Evolutionary conservation across 2,888 invertebrate genomes (phyloP), one percentile per base, ranked within the genome.

Genomic region (Endotricha flammealis): DNA sequence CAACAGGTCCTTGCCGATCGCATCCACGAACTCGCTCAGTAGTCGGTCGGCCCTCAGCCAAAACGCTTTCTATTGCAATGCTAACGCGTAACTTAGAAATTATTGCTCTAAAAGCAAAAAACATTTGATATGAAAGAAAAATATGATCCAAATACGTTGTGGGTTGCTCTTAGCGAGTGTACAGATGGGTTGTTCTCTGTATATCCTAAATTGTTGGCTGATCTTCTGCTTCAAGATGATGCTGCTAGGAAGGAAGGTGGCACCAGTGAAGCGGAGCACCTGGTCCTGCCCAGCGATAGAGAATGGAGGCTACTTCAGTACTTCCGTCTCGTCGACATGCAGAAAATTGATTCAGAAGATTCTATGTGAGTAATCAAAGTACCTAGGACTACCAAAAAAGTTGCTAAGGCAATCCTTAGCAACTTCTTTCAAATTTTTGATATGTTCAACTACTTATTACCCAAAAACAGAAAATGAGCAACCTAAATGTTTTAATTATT

Each of bases 271-370:
- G 74, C 86, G 7, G 89, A 90, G 43, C 85, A 86, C 25, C 79
- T 92, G 39, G 83, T 91, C 22, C 76, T 93, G 23, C 92, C 93
- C 6, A 93, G 93, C 54, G 91, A 93, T 55, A 89, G 87, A 48
- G 89, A 89, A 20, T 93, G 91, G 90, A 80, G 91, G 39, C 85
- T 90, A 24, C 89, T 89, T 46, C 90, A 92, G 60, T 93, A 93
- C 61, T 91, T 91, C 61, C 80, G 85, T 40, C 76, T 93, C 44
- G 91, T 93, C 9, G 90, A 89, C 28, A 77, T 90, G 62, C 93
- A 93, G 64, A 88, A 91, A 54, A 68, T 75, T 44, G 71, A 72
- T 32, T 36, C 42, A 49, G 59, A 75, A n/a, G n/a, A n/a, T n/a
- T n/a, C n/a, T 49, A 58, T 53, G 71, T 56, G 48, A 57, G 57